Evolutionary conservation across 2,797 vertebrate genomes (phyloP).

Genomic region (Phoeniculus purpureus): DNA sequence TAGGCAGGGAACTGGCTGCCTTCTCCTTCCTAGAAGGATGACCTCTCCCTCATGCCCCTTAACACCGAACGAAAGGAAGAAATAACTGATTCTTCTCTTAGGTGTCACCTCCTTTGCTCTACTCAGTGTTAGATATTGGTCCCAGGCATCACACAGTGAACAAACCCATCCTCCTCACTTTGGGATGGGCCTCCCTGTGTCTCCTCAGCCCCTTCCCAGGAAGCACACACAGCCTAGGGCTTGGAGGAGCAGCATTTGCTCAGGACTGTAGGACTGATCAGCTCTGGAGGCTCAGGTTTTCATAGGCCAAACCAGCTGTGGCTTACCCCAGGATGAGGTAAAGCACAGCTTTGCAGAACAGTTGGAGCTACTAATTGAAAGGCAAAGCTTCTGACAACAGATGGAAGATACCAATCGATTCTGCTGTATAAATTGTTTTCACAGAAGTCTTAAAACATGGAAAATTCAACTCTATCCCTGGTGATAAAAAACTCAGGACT

Average conservation of each 20-base stretch:
- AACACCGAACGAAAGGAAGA: neutral
- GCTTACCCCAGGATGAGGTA: neutral
- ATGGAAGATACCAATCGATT: neutral
- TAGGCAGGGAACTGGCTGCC: neutral
- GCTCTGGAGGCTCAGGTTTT: neutral
- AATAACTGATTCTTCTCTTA: neutral
- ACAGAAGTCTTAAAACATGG: neutral
- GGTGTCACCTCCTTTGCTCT: neutral
- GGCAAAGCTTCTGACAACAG: neutral
- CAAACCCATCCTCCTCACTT: neutral
- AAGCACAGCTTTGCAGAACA: neutral
- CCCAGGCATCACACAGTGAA: neutral
- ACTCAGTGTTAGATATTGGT: neutral
- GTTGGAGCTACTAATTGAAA: neutral
- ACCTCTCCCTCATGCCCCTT: neutral
- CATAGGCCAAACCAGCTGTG: neutral
- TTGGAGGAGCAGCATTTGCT: neutral
- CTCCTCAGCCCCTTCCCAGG: neutral
- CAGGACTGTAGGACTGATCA: neutral
- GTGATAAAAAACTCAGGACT: neutral
- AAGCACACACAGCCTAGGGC: too few species aligned
- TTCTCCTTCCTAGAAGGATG: conserved; percentile 41
- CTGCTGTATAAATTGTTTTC: neutral
- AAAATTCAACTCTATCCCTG: neutral
- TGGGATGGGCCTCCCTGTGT: neutral